A percentile compares a stretch with the other conserved stretches of the same genome.
Evolutionary conservation across 2,888 invertebrate species (phyloP).

Genomic region (Ephialtes manifestator): DNA sequence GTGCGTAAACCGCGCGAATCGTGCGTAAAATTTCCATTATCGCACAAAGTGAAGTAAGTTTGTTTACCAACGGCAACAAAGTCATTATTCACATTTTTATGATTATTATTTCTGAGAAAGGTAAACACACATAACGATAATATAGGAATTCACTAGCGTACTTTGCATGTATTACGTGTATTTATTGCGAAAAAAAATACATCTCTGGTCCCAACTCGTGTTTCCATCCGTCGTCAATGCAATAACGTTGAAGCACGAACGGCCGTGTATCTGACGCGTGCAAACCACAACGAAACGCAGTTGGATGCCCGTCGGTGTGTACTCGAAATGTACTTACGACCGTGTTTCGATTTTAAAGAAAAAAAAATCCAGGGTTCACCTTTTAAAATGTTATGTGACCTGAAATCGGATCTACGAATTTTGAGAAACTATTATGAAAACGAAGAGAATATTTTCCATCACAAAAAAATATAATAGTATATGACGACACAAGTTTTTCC

Average conservation of each 20-base stretch:
- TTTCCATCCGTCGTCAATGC: not conserved
- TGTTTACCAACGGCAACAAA: not conserved
- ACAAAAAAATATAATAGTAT: too few relatives aligned
- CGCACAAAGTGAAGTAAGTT: too few relatives aligned
- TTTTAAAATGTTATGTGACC: too few relatives aligned
- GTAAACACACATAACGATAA: not conserved
- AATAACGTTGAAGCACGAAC: constrained; percentile 14
- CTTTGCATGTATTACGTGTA: not conserved
- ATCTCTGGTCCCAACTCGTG: not conserved
- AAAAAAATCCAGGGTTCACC: too few relatives aligned
- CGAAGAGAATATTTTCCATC: too few relatives aligned
- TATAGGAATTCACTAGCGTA: not conserved
- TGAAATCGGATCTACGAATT: too few relatives aligned
- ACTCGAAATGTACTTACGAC: not conserved
- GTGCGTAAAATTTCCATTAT: not conserved
- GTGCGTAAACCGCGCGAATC: too few relatives aligned
- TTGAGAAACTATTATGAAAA: too few relatives aligned
- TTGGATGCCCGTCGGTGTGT: not conserved
- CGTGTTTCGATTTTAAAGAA: too few relatives aligned
- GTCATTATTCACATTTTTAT: not conserved
- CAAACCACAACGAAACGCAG: constrained; percentile 21
- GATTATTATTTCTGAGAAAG: not conserved
- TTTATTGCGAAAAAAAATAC: not conserved
- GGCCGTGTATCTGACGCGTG: not conserved
- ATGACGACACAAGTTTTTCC: too few relatives aligned